phyloP scores from a whole-genome alignment of 2,888 invertebrate species.

The Keiferia lycopersicella region DNA sequence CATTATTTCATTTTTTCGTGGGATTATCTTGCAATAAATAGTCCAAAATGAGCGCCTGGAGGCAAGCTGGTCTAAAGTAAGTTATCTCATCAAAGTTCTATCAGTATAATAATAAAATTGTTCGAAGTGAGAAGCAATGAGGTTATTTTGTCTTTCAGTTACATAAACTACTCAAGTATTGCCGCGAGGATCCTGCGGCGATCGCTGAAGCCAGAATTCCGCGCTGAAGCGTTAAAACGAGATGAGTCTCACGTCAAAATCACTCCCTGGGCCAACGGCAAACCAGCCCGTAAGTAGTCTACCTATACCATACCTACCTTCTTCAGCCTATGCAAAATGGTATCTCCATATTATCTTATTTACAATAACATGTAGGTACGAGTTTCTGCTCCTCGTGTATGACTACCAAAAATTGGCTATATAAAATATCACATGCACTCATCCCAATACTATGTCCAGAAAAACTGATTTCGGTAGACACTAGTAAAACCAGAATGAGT shows the following conservation, averaged over 20 bases:
- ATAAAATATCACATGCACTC: too few species aligned
- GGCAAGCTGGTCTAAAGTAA: conserved; percentile 92
- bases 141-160: conserved; percentile 81
- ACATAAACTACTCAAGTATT: conserved; percentile 97
- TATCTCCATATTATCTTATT: background rate
- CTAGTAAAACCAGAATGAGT: too few species aligned
- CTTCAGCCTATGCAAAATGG: background rate
- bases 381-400: too few species aligned
- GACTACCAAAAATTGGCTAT: too few species aligned
- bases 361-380: too few species aligned
- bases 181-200: conserved; percentile 92
- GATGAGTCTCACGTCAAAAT: conserved; percentile 89
- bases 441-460: too few species aligned
- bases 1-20: conserved; percentile 36
- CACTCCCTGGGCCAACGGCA: conserved; percentile 95
- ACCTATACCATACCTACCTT: background rate
- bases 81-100: conserved; percentile 43
- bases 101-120: background rate
- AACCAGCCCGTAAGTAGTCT: conserved; percentile 87
- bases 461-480: too few species aligned
- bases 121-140: background rate
- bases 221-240: conserved; percentile 87
- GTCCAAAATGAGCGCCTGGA: conserved; percentile 88
- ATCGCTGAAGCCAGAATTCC: conserved; percentile 88
- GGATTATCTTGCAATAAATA: conserved; percentile 31